Evolutionary conservation across 2,797 vertebrate genomes (phyloP), one percentile per base, ranked within the genome.

Genomic region (Sebastes vulpes): DNA sequence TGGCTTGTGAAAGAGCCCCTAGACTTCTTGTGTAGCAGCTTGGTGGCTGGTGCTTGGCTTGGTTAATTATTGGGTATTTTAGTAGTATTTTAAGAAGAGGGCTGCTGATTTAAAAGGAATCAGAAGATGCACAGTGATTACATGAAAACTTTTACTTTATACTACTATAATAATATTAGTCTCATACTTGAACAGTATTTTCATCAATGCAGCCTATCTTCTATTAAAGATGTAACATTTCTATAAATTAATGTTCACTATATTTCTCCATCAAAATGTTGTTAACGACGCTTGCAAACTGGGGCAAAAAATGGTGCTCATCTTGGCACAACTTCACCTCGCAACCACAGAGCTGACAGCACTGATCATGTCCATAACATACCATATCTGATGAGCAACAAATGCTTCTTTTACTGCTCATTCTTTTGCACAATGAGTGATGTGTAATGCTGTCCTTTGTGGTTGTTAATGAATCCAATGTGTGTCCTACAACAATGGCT

Each of bases 31-130:
- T 12, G 12, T 38, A 35, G 28, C 60, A n/a, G 88, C 85, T 90
- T 88, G 25, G 73, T 84, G 77, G 73, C 73, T 54, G 82, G 54
- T 53, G 89, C 88, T 90, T 82, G 42, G 82, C 85, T 84, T 71
- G 32, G 56, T 53, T 69, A 58, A 59, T 23, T 57, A 38, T 16
- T 32, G 21, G 7, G 2, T 50, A 42, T 61, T 63, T 67, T 21
- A 7, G 26, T 70, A 60, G 14, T 14, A 9, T 31, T 52, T 1
- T 23, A n/a, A 5, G 12, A 50, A 5, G 28, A 5, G 6, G 26
- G 6, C 14, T 50, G 9, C 23, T 48, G 18, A 14, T 65, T 53
- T 54, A 63, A 72, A 46, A 69, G 9, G 2, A 72, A 61, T 65
- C 31, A 10, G 16, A 42, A 4, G 12, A 42, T 31, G 29, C 23